Evolutionary conservation across 2,113 vertebrate species (phyloP).

Genomic region (Heterotis niloticus): DNA sequence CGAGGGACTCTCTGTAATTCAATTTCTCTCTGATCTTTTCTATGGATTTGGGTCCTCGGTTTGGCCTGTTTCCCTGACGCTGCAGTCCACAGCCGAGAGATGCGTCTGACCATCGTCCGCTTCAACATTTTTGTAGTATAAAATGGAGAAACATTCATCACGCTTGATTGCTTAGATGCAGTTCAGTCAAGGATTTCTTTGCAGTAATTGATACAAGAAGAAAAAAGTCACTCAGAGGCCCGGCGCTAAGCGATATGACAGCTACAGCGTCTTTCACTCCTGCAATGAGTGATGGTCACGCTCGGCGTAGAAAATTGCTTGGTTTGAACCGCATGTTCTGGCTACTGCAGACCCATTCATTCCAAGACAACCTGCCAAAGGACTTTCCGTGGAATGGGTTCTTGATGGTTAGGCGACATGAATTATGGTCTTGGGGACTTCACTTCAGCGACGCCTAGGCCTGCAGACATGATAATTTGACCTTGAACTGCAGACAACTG

Average conservation of each 20-base stretch:
- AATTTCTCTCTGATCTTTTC: constrained; percentile 6
- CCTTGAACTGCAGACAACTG: constrained; percentile 54
- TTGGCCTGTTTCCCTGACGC: constrained; percentile 5
- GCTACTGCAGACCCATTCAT: constrained; percentile 4
- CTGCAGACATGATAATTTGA: constrained; percentile 44
- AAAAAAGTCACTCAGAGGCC: not conserved
- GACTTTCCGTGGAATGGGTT: not conserved
- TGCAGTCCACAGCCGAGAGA: not conserved
- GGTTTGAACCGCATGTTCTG: constrained; percentile 11
- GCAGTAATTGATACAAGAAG: constrained; percentile 8
- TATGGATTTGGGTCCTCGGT: not conserved
- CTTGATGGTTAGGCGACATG: not conserved
- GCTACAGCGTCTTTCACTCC: not conserved
- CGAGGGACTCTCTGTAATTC: constrained; percentile 2
- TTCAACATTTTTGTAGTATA: not conserved
- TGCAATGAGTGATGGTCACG: constrained; percentile 9
- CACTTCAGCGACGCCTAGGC: constrained; percentile 6
- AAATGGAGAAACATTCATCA: constrained; percentile 13
- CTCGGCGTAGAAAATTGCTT: constrained; percentile 20
- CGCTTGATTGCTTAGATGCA: constrained; percentile 10
- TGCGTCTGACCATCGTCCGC: not conserved
- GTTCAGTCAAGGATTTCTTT: constrained; percentile 9
- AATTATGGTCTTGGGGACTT: not conserved
- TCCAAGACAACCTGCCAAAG: constrained; percentile 11
- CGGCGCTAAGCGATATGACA: not conserved